Evolutionary conservation across 2,888 invertebrate genomes (phyloP).

Genomic region (Phyllotreta striolata): DNA sequence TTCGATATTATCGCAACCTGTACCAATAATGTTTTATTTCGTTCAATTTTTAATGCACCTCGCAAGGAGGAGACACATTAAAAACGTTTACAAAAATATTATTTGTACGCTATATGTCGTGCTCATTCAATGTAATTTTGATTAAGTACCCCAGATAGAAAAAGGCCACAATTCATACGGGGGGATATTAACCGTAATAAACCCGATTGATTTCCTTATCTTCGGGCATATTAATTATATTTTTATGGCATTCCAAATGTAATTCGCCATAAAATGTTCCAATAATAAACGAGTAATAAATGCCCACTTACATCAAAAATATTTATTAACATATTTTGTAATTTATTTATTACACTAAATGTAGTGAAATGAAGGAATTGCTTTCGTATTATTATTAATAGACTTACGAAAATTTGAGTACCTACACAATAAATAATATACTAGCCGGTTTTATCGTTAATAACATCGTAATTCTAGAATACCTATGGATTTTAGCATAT

Average conservation of each 20-base stretch:
- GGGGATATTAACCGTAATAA: constrained; percentile 28
- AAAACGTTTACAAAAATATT: constrained; percentile 32
- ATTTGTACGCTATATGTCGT: constrained; percentile 28
- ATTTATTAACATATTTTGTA: too few species aligned
- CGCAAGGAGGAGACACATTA: constrained; percentile 16
- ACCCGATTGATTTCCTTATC: constrained; percentile 34
- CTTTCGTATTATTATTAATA: too few species aligned
- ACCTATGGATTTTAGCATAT: too few species aligned
- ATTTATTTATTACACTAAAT: too few species aligned
- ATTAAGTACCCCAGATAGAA: constrained; percentile 29
- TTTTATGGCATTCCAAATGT: constrained; percentile 15
- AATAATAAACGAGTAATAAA: too few species aligned
- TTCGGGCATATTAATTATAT: constrained; percentile 19
- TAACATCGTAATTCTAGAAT: too few species aligned
- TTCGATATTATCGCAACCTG: constrained; percentile 44
- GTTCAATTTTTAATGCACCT: constrained; percentile 44
- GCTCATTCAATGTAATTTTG: constrained; percentile 31
- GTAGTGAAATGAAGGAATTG: too few species aligned
- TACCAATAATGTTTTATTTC: constrained; percentile 43
- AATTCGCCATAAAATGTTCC: constrained; percentile 1
- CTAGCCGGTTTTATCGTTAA: too few species aligned
- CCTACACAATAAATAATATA: too few species aligned
- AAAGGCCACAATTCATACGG: constrained; percentile 15
- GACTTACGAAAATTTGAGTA: too few species aligned
- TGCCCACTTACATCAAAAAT: too few species aligned